These are phyloP conservation scores for Eupristina koningsbergeri DNA, from an alignment of 1,140 invertebrate genomes.

Conservation along the genomic window DNA sequence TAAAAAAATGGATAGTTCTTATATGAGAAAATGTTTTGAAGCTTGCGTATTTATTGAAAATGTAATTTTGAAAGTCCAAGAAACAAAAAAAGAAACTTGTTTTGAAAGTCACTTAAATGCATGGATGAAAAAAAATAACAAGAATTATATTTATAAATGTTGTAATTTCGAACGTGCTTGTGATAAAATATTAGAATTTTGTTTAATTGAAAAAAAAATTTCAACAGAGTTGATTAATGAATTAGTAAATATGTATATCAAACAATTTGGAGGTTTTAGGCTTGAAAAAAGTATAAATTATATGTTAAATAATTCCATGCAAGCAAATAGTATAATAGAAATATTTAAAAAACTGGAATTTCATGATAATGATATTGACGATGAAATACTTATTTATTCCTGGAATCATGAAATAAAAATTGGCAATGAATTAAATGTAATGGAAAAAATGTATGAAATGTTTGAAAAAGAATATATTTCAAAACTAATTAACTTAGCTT, in stretches of 20 bases:
- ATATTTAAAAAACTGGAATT: slow-evolving; percentile 59
- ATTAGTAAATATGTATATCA: slow-evolving; percentile 60
- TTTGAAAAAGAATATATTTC: slow-evolving; percentile 61
- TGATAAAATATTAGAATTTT: slow-evolving; percentile 65
- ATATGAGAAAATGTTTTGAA: slow-evolving; percentile 58
- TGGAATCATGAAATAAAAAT: slow-evolving; percentile 65
- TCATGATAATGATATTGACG: slow-evolving; percentile 55
- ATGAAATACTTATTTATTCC: slow-evolving; percentile 60
- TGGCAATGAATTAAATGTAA: slow-evolving; percentile 61
- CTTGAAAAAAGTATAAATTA: slow-evolving; percentile 58
- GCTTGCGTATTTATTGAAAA: slow-evolving; percentile 63
- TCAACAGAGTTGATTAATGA: slow-evolving; percentile 58
- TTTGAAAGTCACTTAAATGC: slow-evolving; percentile 63
- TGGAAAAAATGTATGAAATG: slow-evolving; percentile 62
- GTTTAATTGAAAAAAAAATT: slow-evolving; percentile 59
- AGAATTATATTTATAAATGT: slow-evolving; percentile 52
- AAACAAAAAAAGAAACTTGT: slow-evolving; percentile 54
- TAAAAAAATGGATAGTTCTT: slow-evolving; percentile 53
- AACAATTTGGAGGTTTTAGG: slow-evolving; percentile 60
- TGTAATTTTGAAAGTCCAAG: slow-evolving; percentile 53
- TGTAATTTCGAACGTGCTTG: slow-evolving; percentile 58
- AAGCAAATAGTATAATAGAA: slow-evolving; percentile 59
- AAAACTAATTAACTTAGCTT: slow-evolving; percentile 57
- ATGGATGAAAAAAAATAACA: slow-evolving; percentile 56
- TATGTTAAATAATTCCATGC: slow-evolving; percentile 57